Evolutionary conservation across 2,113 vertebrate species (phyloP), one percentile per base, ranked within the genome.

Genomic region (Tupaia chinensis): DNA sequence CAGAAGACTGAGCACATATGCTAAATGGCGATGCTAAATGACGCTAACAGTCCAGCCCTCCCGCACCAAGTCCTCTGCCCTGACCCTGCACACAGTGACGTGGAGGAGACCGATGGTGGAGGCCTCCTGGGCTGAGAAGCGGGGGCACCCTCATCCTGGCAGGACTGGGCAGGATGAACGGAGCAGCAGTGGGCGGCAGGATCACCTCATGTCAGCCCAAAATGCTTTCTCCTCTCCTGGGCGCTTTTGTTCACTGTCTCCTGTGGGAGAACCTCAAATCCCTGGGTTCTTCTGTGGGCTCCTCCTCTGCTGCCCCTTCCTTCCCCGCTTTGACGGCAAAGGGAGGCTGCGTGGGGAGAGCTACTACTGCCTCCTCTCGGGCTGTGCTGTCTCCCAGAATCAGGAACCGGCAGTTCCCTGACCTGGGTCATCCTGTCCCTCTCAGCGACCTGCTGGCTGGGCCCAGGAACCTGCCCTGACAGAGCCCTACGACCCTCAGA

Each of bases 61-160:
- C 56, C n/a, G 63, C 79, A 78, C 66, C 23, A 60, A 80, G 78
- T 72, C 14, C 27, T 80, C 66, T 95, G 74, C 80, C 96, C 92
- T 85, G 89, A 53, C 25, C 63, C 32, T 92, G 68, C 29, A 77
- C 25, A 63, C 29, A 20, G 53, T 72, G 32, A 72, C 61, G 69
- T 16, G 44, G 70, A 92, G 44, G 70, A 92, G 12, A 83, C 1
- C 9, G 34, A 32, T 29, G 60, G 16, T 25, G 56, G 66, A 23
- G 22, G 0, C 8, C 34, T 82, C 53, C 27, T 65, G 87, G 34
- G 63, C 53, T 81, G 23, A 77, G 60, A 20, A 32, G 58, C 15
- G 15, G 19, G 22, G 13, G 17, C 0, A 34, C 19, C 17, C 23
- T 81, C 19, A 54, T 56, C 23, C n/a, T 81, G 68, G 22, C 16